Evolutionary conservation across 2,113 vertebrate genomes (phyloP).

Genomic region (Oncorhynchus clarkii): DNA sequence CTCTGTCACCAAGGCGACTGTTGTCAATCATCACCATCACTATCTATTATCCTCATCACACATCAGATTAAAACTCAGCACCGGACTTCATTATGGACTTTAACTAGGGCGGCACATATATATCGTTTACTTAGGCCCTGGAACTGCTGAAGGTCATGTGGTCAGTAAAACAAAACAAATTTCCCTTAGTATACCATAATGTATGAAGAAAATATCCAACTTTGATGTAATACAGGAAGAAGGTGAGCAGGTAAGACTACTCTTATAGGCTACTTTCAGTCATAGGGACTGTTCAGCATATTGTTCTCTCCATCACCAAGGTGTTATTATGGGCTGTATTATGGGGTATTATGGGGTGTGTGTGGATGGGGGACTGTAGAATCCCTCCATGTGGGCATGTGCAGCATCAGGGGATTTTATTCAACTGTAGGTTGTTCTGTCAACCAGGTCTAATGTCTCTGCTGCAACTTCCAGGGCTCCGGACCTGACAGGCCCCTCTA

Average conservation of each 20-base stretch:
- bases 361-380: constrained; percentile 40
- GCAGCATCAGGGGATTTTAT: constrained; percentile 62
- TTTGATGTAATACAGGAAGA: too few relatives aligned
- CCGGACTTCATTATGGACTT: not conserved
- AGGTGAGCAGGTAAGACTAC: too few relatives aligned
- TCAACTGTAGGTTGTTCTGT: constrained; percentile 59
- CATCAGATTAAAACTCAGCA: not conserved
- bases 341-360: constrained; percentile 19
- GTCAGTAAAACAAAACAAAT: too few relatives aligned
- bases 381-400: constrained; percentile 44
- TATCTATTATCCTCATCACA: constrained; percentile 27
- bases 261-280: too few relatives aligned
- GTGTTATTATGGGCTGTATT: not conserved
- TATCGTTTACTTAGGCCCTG: not conserved
- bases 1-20: constrained; percentile 32
- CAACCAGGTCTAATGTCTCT: constrained; percentile 54
- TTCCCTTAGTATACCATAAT: too few relatives aligned
- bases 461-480: constrained; percentile 41
- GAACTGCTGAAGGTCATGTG: too few relatives aligned
- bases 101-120: not conserved
- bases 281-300: constrained; percentile 1
- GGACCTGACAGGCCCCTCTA: constrained; percentile 29
- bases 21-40: constrained; percentile 55
- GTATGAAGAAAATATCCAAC: too few relatives aligned
- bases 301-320: not conserved